Base-by-base conservation (phyloP, 2,113 vertebrate species). In the Tyrannus savana region DNA sequence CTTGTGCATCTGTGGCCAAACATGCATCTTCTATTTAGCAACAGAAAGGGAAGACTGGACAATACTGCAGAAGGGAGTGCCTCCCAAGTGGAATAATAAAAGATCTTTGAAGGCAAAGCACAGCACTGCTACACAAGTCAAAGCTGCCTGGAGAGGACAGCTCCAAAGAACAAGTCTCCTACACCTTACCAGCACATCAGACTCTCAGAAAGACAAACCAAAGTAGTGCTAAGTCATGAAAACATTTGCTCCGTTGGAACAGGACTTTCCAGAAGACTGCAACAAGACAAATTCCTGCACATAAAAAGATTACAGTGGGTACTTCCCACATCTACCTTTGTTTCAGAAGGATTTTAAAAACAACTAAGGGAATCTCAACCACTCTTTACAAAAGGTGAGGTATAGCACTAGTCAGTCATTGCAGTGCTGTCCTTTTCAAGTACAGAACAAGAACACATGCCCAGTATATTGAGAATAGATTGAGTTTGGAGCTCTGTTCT, bases 11-110 rank as follows among this genome's bases (percentile, higher is more conserved):
- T 42, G 3, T 50, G n/a, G 25, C 52, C 39, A 94, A 85, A 75
- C 16, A 35, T 5, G 47, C 0, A 0, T 22, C 28, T 44, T 27
- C 19, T n/a, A 11, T 62, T 90, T 69, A 58, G 44, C 21, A 44
- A 64, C 0, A 83, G 62, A 53, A 80, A 77, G 27, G 41, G 44
- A 44, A 68, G 13, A 37, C 31, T 47, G n/a, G 19, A 12, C 24
- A 73, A 12, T 23, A 82, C 3, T n/a, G 50, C 10, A 39, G 59
- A 6, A 73, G 19, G 21, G 27, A 91, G 39, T 10, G 53, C 4
- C 22, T 88, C 39, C 16, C 30, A 81, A 12, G 10, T 21, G 35
- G 52, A 91, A 68, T 64, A 79, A 82, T 11, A 6, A n/a, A 78
- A 88, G 41, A 42, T 2, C 15, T 68, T 44, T 42, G 66, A 60